A percentile compares a stretch with the other conserved stretches of the same genome.
These are phyloP conservation scores for Chromobotia macracanthus DNA, from an alignment of 2,797 vertebrate species.

Conservation along the genomic window DNA sequence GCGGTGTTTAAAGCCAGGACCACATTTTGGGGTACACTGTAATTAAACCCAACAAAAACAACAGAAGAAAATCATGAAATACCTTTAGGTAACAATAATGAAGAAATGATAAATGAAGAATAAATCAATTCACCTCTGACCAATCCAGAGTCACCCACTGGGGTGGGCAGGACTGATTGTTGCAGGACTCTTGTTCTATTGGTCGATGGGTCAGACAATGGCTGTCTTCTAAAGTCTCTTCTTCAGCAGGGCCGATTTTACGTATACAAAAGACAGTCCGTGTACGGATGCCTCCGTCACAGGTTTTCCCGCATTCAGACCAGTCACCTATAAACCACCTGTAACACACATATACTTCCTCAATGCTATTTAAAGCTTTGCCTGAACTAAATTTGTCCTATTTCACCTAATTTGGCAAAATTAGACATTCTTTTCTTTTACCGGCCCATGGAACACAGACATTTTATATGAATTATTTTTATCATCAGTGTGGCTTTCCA, in stretches of 20 bases:
- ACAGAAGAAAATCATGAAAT: constrained; percentile 2
- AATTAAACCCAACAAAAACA: constrained; percentile 30
- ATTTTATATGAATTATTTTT: constrained; percentile 7
- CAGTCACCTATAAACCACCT: constrained; percentile 99
- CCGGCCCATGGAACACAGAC: not conserved
- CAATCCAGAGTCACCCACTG: constrained; percentile 97
- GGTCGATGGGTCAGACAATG: constrained; percentile 93
- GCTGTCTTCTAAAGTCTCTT: constrained; percentile 90
- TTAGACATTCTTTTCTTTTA: not conserved
- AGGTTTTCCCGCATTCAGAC: constrained; percentile 95
- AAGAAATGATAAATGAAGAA: not conserved
- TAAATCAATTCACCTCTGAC: constrained; percentile 86
- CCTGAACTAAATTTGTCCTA: constrained; percentile 3
- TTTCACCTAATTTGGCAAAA: constrained; percentile 46
- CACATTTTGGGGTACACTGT: constrained; percentile 96
- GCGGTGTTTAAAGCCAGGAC: constrained; percentile 95
- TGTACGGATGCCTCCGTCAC: constrained; percentile 88
- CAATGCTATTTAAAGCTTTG: constrained; percentile 60
- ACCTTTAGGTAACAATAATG: not conserved
- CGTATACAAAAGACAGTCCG: constrained; percentile 93
- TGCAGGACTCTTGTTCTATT: constrained; percentile 91
- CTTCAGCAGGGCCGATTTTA: constrained; percentile 88
- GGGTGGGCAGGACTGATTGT: constrained; percentile 96
- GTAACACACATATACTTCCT: constrained; percentile 51
- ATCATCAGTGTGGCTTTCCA: not conserved